Conservation (phyloP, 2,113 vertebrate species). For the Pristiophorus japonicus region DNA sequence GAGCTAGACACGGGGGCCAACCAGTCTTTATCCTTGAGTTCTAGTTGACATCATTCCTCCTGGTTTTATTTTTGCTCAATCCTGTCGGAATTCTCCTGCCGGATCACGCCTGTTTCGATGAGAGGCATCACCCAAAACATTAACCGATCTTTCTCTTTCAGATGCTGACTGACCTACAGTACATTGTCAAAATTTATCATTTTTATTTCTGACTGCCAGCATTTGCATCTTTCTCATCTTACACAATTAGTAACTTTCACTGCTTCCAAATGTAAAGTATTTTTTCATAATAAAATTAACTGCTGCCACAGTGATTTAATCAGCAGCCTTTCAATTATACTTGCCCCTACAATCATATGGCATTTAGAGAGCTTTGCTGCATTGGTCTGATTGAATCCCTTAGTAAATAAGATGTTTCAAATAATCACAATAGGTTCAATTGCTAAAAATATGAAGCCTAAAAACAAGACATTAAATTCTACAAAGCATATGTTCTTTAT, state of each 20-base stretch:
- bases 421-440: background rate
- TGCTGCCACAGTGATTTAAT: background rate
- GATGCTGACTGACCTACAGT: no score
- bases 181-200: background rate
- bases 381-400: background rate
- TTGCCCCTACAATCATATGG: background rate
- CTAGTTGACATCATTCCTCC: no score
- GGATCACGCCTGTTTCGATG: no score
- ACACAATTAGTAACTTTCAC: background rate
- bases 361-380: background rate
- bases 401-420: no score
- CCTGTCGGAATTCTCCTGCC: no score
- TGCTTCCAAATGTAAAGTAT: background rate
- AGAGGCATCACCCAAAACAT: no score
- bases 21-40: background rate
- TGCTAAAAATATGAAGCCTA: background rate
- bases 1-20: no score
- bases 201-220: background rate
- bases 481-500: background rate
- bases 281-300: background rate
- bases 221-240: slow-evolving; percentile 12
- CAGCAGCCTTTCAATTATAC: background rate
- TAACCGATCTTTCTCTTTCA: no score
- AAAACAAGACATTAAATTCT: background rate
- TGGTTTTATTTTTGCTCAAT: no score